phyloP scores from a whole-genome alignment of 2,888 invertebrate species.

The Clepsis dumicolana region DNA sequence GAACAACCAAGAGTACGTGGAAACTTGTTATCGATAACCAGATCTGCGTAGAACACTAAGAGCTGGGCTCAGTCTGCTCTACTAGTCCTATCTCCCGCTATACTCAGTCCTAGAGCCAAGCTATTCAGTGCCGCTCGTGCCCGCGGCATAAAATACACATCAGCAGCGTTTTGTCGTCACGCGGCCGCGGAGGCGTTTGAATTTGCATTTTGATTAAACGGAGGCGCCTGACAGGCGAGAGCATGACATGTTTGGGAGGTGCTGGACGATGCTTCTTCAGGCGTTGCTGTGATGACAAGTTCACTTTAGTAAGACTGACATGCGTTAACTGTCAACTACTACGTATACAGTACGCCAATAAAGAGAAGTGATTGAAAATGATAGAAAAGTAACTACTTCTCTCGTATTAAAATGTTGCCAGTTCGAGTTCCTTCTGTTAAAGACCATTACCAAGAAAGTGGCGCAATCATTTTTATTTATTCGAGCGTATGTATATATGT shows the following conservation, averaged over 20 bases:
- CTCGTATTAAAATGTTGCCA: too few species aligned
- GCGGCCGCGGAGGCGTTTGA: constrained; percentile 60
- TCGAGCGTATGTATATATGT: too few species aligned
- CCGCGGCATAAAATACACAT: constrained; percentile 57
- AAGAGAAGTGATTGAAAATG: too few species aligned
- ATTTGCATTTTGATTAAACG: constrained; percentile 74
- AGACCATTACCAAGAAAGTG: too few species aligned
- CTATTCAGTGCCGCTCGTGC: constrained; percentile 47
- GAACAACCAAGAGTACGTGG: too few species aligned
- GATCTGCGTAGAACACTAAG: too few species aligned
- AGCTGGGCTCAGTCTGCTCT: background rate
- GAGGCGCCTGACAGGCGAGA: constrained; percentile 56
- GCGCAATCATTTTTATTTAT: too few species aligned
- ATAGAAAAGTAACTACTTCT: too few species aligned
- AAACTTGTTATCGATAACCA: too few species aligned
- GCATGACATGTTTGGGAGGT: constrained; percentile 34
- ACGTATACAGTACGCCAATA: too few species aligned
- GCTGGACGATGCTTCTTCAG: constrained; percentile 31
- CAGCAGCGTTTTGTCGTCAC: constrained; percentile 61
- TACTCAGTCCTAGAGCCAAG: constrained; percentile 47
- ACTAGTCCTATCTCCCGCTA: constrained; percentile 8
- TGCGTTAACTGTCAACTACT: background rate
- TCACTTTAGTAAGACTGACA: background rate
- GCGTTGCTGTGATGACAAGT: constrained; percentile 5
- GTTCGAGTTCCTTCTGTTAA: too few species aligned